Evolutionary conservation across 64 coral and sea anemone genomes (phyloP).

Genomic region (Catalaphyllia jardinei): DNA sequence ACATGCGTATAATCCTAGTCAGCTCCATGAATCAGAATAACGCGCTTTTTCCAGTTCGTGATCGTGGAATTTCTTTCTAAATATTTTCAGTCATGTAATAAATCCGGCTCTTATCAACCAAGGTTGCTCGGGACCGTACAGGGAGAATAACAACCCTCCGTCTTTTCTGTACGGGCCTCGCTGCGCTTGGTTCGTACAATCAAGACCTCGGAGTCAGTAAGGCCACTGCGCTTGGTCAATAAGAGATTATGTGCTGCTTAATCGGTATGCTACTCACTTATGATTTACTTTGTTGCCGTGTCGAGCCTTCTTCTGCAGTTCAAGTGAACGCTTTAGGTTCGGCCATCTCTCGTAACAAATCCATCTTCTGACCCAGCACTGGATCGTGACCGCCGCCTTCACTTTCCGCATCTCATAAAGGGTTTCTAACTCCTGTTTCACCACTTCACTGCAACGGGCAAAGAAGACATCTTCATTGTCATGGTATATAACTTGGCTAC

Average conservation of each 20-base stretch:
- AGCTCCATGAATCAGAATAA: too few species aligned
- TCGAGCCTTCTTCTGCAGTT: conserved; percentile 51
- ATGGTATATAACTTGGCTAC: neutral
- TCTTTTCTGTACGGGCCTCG: too few species aligned
- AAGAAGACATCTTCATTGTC: neutral
- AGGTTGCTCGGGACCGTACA: too few species aligned
- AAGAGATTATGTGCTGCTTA: neutral
- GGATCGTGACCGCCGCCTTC: conserved; percentile 51
- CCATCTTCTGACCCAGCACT: conserved; percentile 64
- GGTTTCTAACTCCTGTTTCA: conserved; percentile 71
- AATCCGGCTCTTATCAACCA: too few species aligned
- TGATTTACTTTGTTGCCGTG: conserved; percentile 26
- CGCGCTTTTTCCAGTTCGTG: too few species aligned
- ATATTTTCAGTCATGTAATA: too few species aligned
- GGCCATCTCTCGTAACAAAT: conserved; percentile 64
- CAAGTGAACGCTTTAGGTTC: conserved; percentile 59
- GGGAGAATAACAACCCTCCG: too few species aligned
- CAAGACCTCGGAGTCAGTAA: too few species aligned
- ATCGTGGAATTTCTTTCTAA: too few species aligned
- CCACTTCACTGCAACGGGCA: conserved; percentile 45
- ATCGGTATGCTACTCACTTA: conserved; percentile 10
- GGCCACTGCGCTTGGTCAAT: too few species aligned
- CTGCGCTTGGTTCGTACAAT: too few species aligned
- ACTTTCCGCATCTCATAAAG: conserved; percentile 10
- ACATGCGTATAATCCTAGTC: too few species aligned